Percentiles rank a stretch among this genome's conserved stretches.
Evolutionary conservation across 2,797 vertebrate species (phyloP).

Genomic region (Pterois miles): DNA sequence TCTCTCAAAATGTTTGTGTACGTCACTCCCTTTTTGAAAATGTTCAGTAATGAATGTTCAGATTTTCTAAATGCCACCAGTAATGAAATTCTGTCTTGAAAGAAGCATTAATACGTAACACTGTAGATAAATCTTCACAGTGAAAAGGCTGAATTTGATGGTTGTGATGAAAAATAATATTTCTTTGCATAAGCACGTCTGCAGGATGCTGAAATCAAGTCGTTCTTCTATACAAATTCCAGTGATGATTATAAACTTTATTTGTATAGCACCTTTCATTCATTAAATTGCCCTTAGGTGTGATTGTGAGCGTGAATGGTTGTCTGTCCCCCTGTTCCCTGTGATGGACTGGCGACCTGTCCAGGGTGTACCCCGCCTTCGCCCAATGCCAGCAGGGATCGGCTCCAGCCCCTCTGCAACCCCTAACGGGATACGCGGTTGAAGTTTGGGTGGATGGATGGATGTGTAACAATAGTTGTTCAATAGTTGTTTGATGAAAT

Average conservation of each 20-base stretch:
- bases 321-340: too few species aligned
- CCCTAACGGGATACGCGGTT: too few species aligned
- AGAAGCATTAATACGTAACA: constrained; percentile 21
- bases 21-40: background rate
- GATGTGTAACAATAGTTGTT: too few species aligned
- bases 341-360: too few species aligned
- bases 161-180: constrained; percentile 6
- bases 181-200: constrained; percentile 7
- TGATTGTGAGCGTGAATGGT: too few species aligned
- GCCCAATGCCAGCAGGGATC: too few species aligned
- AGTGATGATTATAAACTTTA: background rate
- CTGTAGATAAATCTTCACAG: constrained; percentile 9
- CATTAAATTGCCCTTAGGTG: too few species aligned
- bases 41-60: constrained; percentile 17
- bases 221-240: constrained; percentile 4
- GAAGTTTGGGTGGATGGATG: too few species aligned
- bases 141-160: constrained; percentile 27
- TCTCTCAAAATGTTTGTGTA: background rate
- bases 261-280: background rate
- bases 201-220: background rate
- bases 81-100: constrained; percentile 25
- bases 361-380: too few species aligned
- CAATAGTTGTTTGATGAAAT: too few species aligned
- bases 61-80: constrained; percentile 38
- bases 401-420: too few species aligned